Percentiles rank a stretch among this genome's conserved stretches.
Conservation (phyloP, 2,797 vertebrate species). For the Pelobates cultripes region DNA sequence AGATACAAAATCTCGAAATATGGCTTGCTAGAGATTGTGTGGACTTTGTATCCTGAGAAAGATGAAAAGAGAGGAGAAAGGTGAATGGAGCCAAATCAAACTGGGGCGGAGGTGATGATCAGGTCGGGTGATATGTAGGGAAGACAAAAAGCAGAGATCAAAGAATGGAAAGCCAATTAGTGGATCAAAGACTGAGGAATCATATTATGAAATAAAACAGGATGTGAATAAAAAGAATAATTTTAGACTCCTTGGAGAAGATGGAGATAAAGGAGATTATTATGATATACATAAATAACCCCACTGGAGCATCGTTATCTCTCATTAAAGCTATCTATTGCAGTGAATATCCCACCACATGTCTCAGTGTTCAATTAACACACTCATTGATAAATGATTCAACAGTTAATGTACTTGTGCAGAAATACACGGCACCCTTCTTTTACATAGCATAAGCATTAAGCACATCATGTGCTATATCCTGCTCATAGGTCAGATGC, state of each 20-base stretch:
- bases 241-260: background rate
- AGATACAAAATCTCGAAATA: conserved; percentile 19
- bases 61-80: conserved; percentile 40
- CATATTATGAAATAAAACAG: conserved; percentile 35
- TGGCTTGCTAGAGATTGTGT: conserved; percentile 32
- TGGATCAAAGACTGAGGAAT: conserved; percentile 45
- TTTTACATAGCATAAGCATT: too few species aligned
- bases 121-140: conserved; percentile 38
- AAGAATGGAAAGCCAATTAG: conserved; percentile 39
- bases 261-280: conserved; percentile 20
- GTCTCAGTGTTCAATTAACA: conserved; percentile 9
- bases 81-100: conserved; percentile 35
- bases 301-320: background rate
- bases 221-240: conserved; percentile 2
- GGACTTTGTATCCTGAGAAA: conserved; percentile 16
- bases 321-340: conserved; percentile 12
- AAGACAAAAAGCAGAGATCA: conserved; percentile 44
- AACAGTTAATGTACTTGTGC: background rate
- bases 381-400: background rate
- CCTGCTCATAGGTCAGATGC: too few species aligned
- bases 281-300: conserved; percentile 36
- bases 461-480: too few species aligned
- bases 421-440: background rate
- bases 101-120: conserved; percentile 39
- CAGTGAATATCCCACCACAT: background rate